These are phyloP conservation scores for Rhodinocichla rosea DNA, from an alignment of 2,113 vertebrate species.

Conservation along the genomic window DNA sequence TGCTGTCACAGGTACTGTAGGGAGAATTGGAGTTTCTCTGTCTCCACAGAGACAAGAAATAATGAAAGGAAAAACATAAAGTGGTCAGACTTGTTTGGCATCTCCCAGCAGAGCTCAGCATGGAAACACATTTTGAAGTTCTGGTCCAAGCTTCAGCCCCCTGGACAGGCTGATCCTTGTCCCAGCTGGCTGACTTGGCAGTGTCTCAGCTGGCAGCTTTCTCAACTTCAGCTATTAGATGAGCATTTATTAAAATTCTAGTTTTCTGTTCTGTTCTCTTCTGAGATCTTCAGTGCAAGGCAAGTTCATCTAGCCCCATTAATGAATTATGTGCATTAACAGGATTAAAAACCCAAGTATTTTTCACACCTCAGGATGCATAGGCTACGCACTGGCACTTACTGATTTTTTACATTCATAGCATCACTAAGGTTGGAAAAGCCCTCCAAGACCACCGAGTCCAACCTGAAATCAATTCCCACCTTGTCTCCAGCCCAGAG, in stretches of 20 bases:
- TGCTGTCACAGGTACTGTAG: accelerated
- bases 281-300: neutral
- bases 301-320: neutral
- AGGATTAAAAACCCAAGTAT: neutral
- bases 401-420: neutral
- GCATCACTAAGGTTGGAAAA: neutral
- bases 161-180: neutral
- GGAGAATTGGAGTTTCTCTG: neutral
- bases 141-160: neutral
- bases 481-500: neutral
- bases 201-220: neutral
- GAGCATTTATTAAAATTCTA: neutral
- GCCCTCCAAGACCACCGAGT: neutral
- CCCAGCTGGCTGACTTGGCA: neutral
- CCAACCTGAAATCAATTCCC: neutral
- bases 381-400: neutral
- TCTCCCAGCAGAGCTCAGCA: neutral
- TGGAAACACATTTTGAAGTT: neutral
- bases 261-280: neutral
- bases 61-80: neutral
- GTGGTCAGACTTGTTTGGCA: neutral
- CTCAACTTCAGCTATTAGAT: neutral
- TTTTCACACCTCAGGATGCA: neutral
- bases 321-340: neutral
- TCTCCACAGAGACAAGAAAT: neutral